These are phyloP conservation scores for Silurus glanis DNA, from an alignment of 2,113 vertebrate species.

Conservation along the genomic window DNA sequence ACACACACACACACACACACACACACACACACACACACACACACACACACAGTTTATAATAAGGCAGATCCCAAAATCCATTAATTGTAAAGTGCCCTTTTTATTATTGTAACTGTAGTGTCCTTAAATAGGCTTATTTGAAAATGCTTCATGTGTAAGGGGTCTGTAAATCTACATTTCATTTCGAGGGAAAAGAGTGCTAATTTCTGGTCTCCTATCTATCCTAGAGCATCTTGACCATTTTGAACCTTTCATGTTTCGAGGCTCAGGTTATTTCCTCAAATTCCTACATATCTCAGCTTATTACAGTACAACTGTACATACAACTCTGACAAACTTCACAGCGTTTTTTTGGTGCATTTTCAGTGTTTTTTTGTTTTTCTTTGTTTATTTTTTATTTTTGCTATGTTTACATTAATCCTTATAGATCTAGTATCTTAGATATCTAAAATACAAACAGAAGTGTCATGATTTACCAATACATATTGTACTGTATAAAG, in stretches of 20 bases:
- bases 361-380: not conserved
- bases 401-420: not conserved
- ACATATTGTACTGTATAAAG: not conserved
- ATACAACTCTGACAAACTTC: no score
- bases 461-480: not conserved
- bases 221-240: not conserved
- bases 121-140: not conserved
- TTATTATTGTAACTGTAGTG: not conserved
- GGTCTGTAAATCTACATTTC: not conserved
- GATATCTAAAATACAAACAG: not conserved
- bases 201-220: not conserved
- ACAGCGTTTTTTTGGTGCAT: not conserved
- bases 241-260: not conserved
- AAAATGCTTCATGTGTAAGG: not conserved
- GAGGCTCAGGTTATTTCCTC: not conserved
- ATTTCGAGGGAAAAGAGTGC: not conserved
- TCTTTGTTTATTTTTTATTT: not conserved
- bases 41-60: not conserved
- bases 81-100: not conserved
- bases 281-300: not conserved
- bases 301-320: not conserved
- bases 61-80: not conserved
- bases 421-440: not conserved
- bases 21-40: constrained; percentile 1
- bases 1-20: constrained; percentile 23